Conservation (phyloP, 1,140 invertebrate species). For the Macrobrachium rosenbergii region DNA sequence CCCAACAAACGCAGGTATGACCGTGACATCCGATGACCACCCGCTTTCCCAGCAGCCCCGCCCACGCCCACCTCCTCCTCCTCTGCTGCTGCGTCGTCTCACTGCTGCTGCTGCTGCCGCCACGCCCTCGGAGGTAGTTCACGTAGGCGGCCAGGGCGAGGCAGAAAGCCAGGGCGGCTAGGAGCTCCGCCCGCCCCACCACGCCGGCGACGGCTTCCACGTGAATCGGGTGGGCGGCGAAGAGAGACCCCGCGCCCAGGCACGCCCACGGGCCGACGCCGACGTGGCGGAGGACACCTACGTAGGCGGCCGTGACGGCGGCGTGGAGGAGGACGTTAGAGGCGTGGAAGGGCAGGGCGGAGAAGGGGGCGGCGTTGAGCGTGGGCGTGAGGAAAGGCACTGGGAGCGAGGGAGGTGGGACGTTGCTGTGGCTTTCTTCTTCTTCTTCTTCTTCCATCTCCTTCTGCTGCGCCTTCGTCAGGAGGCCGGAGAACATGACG, state of each 20-base stretch:
- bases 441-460: no score
- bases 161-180: conserved; percentile 78
- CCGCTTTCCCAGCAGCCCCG: conserved; percentile 14
- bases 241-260: conserved; percentile 73
- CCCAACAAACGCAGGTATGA: conserved; percentile 32
- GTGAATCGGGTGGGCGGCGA: conserved; percentile 75
- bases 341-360: conserved; percentile 75
- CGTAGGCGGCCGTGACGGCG: conserved; percentile 75
- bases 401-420: conserved; percentile 11
- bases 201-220: conserved; percentile 80
- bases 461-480: no score
- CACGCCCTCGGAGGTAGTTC: conserved; percentile 72
- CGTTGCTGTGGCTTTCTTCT: no score
- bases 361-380: conserved; percentile 47
- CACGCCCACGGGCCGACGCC: conserved; percentile 72
- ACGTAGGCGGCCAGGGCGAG: conserved; percentile 77
- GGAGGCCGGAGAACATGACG: no score
- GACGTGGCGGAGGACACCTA: conserved; percentile 49
- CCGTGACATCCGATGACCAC: not conserved
- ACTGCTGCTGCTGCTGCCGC: not conserved
- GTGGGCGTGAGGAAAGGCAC: conserved; percentile 56
- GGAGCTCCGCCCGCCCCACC: conserved; percentile 75
- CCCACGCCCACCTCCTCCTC: conserved; percentile 21
- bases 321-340: conserved; percentile 88
- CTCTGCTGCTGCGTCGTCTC: no score